A percentile compares a stretch with the other conserved stretches of the same genome.
phyloP scores from a whole-genome alignment of 2,888 invertebrate genomes.

The Leucoptera coffeella region DNA sequence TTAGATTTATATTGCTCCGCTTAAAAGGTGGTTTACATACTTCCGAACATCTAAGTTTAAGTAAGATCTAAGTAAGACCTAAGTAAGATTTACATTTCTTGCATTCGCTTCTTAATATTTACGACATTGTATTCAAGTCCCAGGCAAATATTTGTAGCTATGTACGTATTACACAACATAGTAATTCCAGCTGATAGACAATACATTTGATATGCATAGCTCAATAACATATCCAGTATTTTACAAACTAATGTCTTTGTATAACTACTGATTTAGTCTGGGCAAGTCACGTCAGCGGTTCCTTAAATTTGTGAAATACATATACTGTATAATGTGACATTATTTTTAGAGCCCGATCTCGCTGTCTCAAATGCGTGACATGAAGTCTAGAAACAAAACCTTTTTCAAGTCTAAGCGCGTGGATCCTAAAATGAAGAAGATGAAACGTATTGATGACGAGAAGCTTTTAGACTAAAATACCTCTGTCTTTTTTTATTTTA shows the following conservation, averaged over 20 bases:
- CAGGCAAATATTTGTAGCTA: too few species aligned
- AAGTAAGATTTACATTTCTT: too few species aligned
- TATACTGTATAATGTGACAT: conserved; percentile 1
- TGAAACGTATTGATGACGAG: neutral
- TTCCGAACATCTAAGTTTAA: too few species aligned
- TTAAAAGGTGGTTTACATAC: too few species aligned
- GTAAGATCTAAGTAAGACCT: too few species aligned
- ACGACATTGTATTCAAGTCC: too few species aligned
- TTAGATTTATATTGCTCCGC: neutral
- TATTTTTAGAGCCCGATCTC: conserved; percentile 10
- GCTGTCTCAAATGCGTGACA: conserved; percentile 11
- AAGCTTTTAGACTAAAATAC: neutral
- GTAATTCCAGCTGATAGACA: too few species aligned
- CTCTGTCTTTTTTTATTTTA: neutral
- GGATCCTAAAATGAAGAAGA: conserved; percentile 9
- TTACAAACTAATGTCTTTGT: neutral
- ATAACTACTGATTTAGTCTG: neutral
- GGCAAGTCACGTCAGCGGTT: neutral
- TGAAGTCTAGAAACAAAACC: conserved; percentile 10
- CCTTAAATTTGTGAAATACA: neutral
- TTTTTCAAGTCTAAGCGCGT: conserved; percentile 14
- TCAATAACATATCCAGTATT: too few species aligned
- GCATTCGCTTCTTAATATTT: too few species aligned
- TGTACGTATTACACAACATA: too few species aligned
- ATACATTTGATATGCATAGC: too few species aligned